A percentile compares a stretch with the other conserved stretches of the same genome.
Conservation (phyloP, 2,888 invertebrate species). For the Dendrolimus pini region DNA sequence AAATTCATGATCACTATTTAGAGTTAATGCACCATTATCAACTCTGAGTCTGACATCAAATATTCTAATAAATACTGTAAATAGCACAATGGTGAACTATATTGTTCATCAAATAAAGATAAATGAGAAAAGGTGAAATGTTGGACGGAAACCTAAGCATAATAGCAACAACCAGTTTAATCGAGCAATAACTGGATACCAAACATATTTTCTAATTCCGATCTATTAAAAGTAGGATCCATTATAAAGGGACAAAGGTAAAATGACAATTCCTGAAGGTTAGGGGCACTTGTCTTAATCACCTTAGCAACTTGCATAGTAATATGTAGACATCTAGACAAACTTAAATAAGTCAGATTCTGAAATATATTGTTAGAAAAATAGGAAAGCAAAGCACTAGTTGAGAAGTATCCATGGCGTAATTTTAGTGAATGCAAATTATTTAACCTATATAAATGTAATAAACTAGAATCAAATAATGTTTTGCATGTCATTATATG, state of each 20-base stretch:
- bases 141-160: conserved; percentile 45
- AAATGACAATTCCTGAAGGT: conserved; percentile 66
- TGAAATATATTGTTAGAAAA: conserved; percentile 68
- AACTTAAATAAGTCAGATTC: conserved; percentile 60
- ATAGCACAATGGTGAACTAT: background rate
- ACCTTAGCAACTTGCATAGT: conserved; percentile 67
- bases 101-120: conserved; percentile 5
- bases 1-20: too few relatives aligned
- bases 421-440: conserved; percentile 66
- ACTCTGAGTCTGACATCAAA: too few relatives aligned
- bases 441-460: conserved; percentile 60
- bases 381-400: conserved; percentile 63
- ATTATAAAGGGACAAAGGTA: conserved; percentile 70
- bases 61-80: background rate
- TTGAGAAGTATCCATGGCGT: conserved; percentile 72
- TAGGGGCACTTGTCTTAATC: conserved; percentile 66
- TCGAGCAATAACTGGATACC: conserved; percentile 67
- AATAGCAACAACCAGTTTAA: conserved; percentile 36
- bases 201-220: conserved; percentile 67
- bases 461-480: conserved; percentile 67
- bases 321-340: conserved; percentile 67
- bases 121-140: conserved; percentile 6
- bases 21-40: too few relatives aligned
- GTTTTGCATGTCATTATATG: conserved; percentile 74
- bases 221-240: conserved; percentile 59